phyloP scores from a whole-genome alignment of 2,113 vertebrate species.

The Eudyptes chrysolophus region DNA sequence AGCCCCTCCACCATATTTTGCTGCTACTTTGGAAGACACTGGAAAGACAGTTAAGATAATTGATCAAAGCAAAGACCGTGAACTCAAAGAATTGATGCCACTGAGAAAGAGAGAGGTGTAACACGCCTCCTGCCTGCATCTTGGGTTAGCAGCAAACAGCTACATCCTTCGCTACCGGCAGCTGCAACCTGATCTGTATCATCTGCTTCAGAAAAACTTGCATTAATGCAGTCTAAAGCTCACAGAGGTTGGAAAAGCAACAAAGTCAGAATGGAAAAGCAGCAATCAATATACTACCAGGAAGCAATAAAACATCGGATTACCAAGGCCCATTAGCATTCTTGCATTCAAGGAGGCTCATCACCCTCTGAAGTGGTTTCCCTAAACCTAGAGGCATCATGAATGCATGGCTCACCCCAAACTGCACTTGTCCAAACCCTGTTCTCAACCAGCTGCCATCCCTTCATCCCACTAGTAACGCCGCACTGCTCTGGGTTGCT shows the following conservation, averaged over 20 bases:
- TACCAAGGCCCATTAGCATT: background rate
- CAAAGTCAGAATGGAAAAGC: background rate
- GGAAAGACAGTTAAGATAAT: background rate
- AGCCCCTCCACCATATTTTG: background rate
- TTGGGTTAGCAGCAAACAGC: background rate
- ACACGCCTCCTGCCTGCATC: background rate
- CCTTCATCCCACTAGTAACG: background rate
- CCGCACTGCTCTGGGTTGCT: background rate
- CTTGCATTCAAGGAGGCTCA: background rate
- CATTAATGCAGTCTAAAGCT: background rate
- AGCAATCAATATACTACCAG: background rate
- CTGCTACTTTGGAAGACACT: background rate
- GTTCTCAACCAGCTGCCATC: background rate
- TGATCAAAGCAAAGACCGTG: background rate
- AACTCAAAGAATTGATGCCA: background rate
- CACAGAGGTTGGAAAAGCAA: background rate
- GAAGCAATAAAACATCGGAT: background rate
- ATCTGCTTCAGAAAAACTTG: background rate
- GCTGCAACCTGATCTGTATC: background rate
- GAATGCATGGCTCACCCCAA: background rate
- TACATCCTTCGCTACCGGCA: background rate
- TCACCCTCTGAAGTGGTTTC: accelerated
- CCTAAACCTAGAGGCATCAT: background rate
- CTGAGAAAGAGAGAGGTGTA: background rate
- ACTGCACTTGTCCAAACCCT: background rate